A percentile compares a stretch with the other conserved stretches of the same genome.
Conservation (phyloP, 2,888 invertebrate species). For the Acrocyrtus sp. region DNA sequence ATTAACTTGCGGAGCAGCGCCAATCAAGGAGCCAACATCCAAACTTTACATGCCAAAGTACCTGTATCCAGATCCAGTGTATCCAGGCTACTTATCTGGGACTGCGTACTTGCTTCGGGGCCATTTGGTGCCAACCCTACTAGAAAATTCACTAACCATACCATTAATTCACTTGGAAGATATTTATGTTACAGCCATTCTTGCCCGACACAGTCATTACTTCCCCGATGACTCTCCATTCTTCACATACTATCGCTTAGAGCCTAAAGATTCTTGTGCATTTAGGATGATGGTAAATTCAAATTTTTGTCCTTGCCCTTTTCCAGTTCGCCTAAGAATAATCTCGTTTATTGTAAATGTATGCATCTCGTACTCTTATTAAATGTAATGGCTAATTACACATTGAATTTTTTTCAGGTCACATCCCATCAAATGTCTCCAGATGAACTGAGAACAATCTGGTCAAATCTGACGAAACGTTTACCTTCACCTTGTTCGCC, state of each 20-base stretch:
- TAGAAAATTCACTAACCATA: constrained; percentile 75
- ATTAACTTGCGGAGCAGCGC: constrained; percentile 81
- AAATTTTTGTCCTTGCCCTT: not conserved
- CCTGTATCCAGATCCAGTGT: constrained; percentile 77
- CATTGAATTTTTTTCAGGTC: constrained; percentile 48
- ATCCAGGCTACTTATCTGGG: constrained; percentile 85
- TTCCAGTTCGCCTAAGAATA: not conserved
- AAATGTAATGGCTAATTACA: not conserved
- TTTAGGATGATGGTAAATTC: constrained; percentile 62
- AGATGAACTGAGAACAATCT: constrained; percentile 61
- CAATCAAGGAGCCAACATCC: constrained; percentile 77
- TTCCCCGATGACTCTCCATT: constrained; percentile 61
- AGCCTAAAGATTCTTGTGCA: constrained; percentile 63
- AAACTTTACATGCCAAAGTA: constrained; percentile 88
- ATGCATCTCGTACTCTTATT: not conserved
- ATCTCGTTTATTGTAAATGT: not conserved
- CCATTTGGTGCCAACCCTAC: constrained; percentile 75
- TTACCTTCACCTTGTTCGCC: constrained; percentile 49
- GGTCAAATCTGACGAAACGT: constrained; percentile 57
- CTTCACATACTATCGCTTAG: constrained; percentile 60
- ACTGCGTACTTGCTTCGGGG: constrained; percentile 81
- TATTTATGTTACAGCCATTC: constrained; percentile 64
- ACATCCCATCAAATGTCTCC: constrained; percentile 63
- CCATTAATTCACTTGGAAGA: constrained; percentile 74
- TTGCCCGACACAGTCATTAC: constrained; percentile 61